phyloP scores from a whole-genome alignment of 2,113 vertebrate genomes.

The Phrynosoma blainvillii region DNA sequence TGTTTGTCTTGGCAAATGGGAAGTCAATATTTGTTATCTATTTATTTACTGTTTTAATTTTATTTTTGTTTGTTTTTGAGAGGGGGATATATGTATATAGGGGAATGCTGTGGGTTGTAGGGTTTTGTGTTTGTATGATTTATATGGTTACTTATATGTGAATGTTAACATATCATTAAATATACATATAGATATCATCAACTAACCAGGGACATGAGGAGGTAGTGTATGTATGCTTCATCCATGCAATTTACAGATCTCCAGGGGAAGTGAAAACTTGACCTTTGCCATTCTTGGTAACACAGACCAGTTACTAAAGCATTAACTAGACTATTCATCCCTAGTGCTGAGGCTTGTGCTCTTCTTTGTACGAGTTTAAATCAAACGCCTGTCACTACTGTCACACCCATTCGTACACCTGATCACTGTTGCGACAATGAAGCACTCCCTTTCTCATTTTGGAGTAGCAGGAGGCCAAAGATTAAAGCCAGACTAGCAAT shows the following conservation, averaged over 20 bases:
- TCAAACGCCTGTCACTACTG: not conserved
- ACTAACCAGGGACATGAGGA: not conserved
- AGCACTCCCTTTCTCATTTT: not conserved
- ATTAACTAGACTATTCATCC: not conserved
- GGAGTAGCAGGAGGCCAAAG: not conserved
- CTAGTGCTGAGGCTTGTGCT: not conserved
- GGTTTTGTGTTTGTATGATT: no score
- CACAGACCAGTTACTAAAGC: not conserved
- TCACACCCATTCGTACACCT: not conserved
- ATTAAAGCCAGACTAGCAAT: not conserved
- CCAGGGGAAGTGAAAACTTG: not conserved
- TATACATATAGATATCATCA: no score
- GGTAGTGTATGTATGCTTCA: not conserved
- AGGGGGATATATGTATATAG: no score
- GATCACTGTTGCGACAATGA: not conserved
- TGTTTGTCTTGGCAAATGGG: no score
- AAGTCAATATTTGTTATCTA: no score
- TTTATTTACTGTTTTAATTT: no score
- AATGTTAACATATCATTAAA: no score
- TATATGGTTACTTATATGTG: no score
- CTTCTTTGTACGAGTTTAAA: not conserved
- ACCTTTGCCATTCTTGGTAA: not conserved
- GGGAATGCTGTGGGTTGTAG: no score
- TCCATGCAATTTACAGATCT: not conserved
- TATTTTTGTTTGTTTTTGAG: no score